Conservation (phyloP, 2,888 invertebrate species). For the Lottia gigantea region DNA sequence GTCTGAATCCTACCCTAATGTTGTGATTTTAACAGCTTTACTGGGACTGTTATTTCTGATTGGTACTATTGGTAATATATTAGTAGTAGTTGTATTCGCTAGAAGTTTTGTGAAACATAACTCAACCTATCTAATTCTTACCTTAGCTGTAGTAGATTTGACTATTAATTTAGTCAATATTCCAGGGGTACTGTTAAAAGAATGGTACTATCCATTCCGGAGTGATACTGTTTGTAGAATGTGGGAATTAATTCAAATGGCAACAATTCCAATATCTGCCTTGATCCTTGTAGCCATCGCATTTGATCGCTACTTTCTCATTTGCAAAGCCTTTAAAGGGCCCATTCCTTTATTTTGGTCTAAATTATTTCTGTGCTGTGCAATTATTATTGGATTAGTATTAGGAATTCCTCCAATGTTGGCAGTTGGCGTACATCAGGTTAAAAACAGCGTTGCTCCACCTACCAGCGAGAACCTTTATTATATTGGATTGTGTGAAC, state of each 20-base stretch:
- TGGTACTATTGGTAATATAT: constrained; percentile 41
- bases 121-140: constrained; percentile 48
- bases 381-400: constrained; percentile 33
- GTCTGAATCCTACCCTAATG: not conserved
- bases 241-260: constrained; percentile 43
- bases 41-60: constrained; percentile 25
- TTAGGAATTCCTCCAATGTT: constrained; percentile 49
- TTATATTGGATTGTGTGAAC: constrained; percentile 40
- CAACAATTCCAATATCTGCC: constrained; percentile 49
- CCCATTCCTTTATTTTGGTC: constrained; percentile 19
- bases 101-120: constrained; percentile 34
- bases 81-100: constrained; percentile 43
- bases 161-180: constrained; percentile 51
- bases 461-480: not conserved
- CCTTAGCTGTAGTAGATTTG: constrained; percentile 53
- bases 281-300: constrained; percentile 53
- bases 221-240: constrained; percentile 47
- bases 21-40: constrained; percentile 16
- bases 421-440: constrained; percentile 40
- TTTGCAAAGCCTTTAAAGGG: constrained; percentile 34
- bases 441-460: not conserved
- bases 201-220: constrained; percentile 42
- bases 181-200: constrained; percentile 46
- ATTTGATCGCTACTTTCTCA: constrained; percentile 53
- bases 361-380: constrained; percentile 34